Conservation (phyloP, 2,113 vertebrate genomes). For the Tachuris rubrigastra region DNA sequence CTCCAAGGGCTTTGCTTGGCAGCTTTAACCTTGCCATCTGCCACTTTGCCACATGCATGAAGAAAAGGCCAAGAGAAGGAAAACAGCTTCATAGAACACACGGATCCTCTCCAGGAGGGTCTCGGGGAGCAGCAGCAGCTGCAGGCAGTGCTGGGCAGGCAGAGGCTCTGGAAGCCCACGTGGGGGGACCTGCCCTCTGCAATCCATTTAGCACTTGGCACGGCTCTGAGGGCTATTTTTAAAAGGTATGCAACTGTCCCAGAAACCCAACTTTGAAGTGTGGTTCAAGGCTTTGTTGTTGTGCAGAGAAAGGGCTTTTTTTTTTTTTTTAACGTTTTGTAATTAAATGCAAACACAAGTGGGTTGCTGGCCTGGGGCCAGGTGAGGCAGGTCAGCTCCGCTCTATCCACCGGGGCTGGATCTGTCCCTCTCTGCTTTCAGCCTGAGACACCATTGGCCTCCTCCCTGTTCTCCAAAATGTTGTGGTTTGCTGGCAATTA, state of each 20-base stretch:
- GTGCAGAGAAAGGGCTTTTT: conserved; percentile 12
- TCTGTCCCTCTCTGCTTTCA: background rate
- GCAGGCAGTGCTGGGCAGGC: background rate
- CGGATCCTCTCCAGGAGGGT: background rate
- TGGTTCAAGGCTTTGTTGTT: conserved; percentile 51
- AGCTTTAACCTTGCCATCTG: background rate
- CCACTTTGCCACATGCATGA: accelerated
- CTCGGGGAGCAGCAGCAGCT: background rate
- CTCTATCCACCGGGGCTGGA: background rate
- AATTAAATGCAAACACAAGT: conserved; percentile 14
- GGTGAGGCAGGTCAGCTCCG: background rate
- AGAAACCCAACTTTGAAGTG: conserved; percentile 53
- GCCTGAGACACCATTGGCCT: background rate
- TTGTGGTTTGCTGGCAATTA: background rate
- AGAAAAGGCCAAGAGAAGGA: background rate
- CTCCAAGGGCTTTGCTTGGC: background rate
- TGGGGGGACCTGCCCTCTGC: conserved; percentile 42
- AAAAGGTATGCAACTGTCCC: conserved; percentile 53
- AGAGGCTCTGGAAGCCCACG: background rate
- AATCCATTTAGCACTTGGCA: conserved; percentile 56
- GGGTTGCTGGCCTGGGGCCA: background rate
- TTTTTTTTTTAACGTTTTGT: background rate
- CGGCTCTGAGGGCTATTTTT: conserved; percentile 29
- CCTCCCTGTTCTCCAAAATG: background rate
- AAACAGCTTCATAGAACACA: background rate